These are phyloP conservation scores for Buceros bicornis DNA, from an alignment of 2,797 vertebrate genomes.

Conservation along the genomic window DNA sequence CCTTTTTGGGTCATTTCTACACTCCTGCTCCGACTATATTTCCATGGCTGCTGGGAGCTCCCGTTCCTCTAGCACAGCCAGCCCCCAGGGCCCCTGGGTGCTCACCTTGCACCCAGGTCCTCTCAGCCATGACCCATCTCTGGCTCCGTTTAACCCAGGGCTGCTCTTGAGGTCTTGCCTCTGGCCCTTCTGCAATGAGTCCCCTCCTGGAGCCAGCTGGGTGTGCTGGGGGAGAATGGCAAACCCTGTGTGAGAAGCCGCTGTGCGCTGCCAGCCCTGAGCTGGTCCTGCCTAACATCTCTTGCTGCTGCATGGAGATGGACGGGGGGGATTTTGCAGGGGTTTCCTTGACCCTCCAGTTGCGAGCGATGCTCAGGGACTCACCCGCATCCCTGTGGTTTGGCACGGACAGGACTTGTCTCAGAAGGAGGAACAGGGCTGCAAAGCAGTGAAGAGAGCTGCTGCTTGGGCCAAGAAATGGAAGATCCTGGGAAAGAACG, in stretches of 20 bases:
- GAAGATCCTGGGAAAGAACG: conserved; percentile 46
- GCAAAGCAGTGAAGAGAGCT: too few species aligned
- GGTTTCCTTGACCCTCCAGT: background rate
- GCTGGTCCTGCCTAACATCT: background rate
- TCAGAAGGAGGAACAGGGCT: too few species aligned
- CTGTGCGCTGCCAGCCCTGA: rapidly evolving
- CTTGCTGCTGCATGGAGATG: background rate
- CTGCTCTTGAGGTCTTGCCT: background rate
- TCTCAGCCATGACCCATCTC: rapidly evolving
- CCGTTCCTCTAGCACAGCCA: too few species aligned
- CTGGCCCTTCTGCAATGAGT: background rate
- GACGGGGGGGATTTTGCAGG: too few species aligned
- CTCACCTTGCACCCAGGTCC: background rate
- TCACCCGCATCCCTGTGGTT: background rate
- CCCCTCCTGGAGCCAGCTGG: background rate
- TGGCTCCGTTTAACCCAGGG: background rate
- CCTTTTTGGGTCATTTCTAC: too few species aligned
- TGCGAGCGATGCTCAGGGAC: rapidly evolving
- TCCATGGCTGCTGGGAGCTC: too few species aligned
- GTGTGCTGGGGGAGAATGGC: background rate
- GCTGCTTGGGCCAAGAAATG: conserved; percentile 56
- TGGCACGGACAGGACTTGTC: background rate
- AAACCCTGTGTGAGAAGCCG: background rate
- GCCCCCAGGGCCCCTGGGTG: too few species aligned
- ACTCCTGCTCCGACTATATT: too few species aligned